Evolutionary conservation across 1,140 invertebrate genomes (phyloP).

Genomic region (Aplysia californica): DNA sequence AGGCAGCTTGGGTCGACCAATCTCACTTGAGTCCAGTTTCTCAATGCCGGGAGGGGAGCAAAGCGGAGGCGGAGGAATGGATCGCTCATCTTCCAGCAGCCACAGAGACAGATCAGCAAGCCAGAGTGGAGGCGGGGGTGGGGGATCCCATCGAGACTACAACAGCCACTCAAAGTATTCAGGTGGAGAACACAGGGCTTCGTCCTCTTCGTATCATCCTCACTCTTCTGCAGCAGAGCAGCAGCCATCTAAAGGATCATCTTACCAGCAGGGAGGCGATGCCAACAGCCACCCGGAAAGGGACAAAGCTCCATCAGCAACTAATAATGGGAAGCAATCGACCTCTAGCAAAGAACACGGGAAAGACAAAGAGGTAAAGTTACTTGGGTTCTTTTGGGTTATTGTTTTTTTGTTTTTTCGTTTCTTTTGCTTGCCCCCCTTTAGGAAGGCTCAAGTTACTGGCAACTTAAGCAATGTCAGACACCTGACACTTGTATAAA

Average conservation of each 20-base stretch:
- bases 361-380: conserved; percentile 22
- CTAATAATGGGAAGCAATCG: conserved; percentile 20
- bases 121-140: conserved; percentile 4
- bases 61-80: conserved; percentile 30
- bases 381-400: background rate
- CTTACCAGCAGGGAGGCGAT: too few species aligned
- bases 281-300: conserved; percentile 9
- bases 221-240: too few species aligned
- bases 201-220: background rate
- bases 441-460: too few species aligned
- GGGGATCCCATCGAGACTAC: background rate
- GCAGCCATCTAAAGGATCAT: too few species aligned
- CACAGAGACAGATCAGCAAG: background rate
- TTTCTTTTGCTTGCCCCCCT: too few species aligned
- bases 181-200: background rate
- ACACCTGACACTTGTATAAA: too few species aligned
- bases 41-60: conserved; percentile 2
- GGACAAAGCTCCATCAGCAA: background rate
- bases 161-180: conserved; percentile 3
- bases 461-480: too few species aligned
- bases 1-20: conserved; percentile 30
- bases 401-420: too few species aligned
- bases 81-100: background rate
- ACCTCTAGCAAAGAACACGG: background rate
- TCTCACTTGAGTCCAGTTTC: conserved; percentile 19